phyloP scores from a whole-genome alignment of 2,797 vertebrate genomes.

The Megalops cyprinoides region DNA sequence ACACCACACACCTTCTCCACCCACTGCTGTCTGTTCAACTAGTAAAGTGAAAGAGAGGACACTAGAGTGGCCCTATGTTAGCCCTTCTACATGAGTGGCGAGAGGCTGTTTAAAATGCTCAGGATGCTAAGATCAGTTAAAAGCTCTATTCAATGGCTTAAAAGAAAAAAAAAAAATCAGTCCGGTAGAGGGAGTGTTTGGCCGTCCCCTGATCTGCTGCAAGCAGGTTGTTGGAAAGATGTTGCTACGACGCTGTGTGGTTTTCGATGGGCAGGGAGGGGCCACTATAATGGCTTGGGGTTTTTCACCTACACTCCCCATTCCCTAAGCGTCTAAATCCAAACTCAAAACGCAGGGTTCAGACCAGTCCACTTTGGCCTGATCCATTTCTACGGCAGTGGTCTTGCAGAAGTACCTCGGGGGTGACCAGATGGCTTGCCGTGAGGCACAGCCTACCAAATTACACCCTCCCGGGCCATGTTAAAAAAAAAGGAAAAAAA shows the following conservation, averaged over 20 bases:
- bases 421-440: neutral
- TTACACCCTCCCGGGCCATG: slow-evolving; percentile 51
- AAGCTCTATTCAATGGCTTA: slow-evolving; percentile 39
- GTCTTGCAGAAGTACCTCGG: neutral
- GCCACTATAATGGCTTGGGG: neutral
- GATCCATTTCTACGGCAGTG: neutral
- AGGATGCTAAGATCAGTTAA: slow-evolving; percentile 40
- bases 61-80: slow-evolving; percentile 38
- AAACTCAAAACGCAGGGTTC: neutral
- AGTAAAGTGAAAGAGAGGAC: slow-evolving; percentile 40
- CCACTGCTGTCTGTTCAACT: slow-evolving; percentile 35
- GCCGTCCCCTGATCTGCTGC: slow-evolving; percentile 30
- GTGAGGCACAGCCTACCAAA: slow-evolving; percentile 45
- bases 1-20: slow-evolving; percentile 39
- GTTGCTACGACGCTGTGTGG: neutral
- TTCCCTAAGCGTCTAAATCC: neutral
- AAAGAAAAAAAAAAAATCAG: slow-evolving; percentile 41
- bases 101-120: slow-evolving; percentile 47
- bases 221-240: slow-evolving; percentile 40
- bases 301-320: neutral
- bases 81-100: slow-evolving; percentile 45
- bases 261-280: slow-evolving; percentile 45
- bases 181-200: slow-evolving; percentile 49
- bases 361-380: neutral
- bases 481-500: slow-evolving; percentile 37